These are phyloP conservation scores for Artibeus jamaicensis DNA, from an alignment of 2,797 vertebrate species.

Conservation along the genomic window DNA sequence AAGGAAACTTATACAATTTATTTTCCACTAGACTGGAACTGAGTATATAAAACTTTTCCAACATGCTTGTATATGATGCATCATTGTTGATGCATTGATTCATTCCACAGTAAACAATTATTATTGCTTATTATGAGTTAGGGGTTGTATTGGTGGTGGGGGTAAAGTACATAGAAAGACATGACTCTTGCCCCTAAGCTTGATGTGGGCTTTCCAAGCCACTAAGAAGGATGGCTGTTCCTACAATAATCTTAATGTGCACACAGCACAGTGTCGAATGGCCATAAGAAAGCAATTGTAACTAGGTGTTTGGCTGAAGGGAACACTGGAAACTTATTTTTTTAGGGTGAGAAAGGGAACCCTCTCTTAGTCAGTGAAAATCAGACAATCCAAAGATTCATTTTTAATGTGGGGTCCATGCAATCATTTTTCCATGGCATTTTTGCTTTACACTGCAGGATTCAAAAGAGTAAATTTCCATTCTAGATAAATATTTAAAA, in stretches of 20 bases:
- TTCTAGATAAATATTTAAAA: neutral
- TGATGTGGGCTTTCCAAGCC: neutral
- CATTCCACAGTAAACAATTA: neutral
- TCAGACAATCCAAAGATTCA: neutral
- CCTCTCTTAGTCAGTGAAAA: neutral
- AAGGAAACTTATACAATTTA: slow-evolving; percentile 71
- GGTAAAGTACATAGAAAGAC: neutral
- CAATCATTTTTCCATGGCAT: neutral
- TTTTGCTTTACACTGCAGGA: neutral
- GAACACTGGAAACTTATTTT: neutral
- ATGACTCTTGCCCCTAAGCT: neutral
- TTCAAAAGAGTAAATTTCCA: slow-evolving; percentile 8
- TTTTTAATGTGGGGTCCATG: neutral
- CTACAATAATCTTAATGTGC: neutral
- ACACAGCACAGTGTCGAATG: neutral
- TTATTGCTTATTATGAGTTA: neutral
- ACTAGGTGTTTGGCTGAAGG: neutral
- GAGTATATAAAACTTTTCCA: slow-evolving; percentile 69
- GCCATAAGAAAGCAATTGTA: neutral
- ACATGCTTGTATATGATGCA: neutral
- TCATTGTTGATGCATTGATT: neutral
- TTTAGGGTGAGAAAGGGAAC: neutral
- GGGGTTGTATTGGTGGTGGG: neutral
- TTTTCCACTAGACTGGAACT: slow-evolving; percentile 72
- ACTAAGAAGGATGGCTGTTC: neutral